Base-by-base conservation (phyloP, 2,797 vertebrate species). In the Nyctibius grandis region DNA sequence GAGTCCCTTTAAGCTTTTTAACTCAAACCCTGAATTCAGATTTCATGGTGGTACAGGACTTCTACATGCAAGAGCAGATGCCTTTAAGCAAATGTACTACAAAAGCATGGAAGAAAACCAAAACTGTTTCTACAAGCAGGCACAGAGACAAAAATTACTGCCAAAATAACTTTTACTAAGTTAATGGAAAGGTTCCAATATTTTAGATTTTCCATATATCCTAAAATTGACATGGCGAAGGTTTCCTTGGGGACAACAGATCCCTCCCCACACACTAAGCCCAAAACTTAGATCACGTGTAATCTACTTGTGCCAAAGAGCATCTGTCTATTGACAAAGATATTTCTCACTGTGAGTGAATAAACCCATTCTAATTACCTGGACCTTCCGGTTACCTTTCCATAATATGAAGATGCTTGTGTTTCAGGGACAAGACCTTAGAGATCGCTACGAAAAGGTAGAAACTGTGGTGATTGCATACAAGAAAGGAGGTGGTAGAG, bases 301-400 rank as follows among this genome's bases (percentile, higher is more conserved):
- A 17, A 53, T 28, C 25, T 7, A 15, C 0, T 1, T 21, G 48
- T 2, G 3, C 10, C 28, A 38, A 78, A 67, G 5, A 29, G 11
- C 34, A 9, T 34, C 40, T 25, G 19, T 44, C 40, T 45, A 33
- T 12, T 40, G 47, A 70, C 45, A 14, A 6, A 65, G 19, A 2
- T 15, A 50, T 16, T 70, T 75, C 74, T 79, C 51, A 34, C 34
- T 48, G 13, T 7, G 4, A 60, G 10, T 16, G 47, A 85, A 40
- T 33, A 65, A 65, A 67, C 7, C 4, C 16, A 26, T 47, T 65
- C 22, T 14, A 33, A 45, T 50, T 72, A 36, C 53, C n/a, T 20
- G 8, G 36, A 40, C 18, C 26, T 51, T 29, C 56, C 36, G 48
- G 26, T 53, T 42, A 50, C 9, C 21, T 44, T 60, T 61, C 42